Base-by-base conservation (phyloP, 2,888 invertebrate species). In the Noctua pronuba region DNA sequence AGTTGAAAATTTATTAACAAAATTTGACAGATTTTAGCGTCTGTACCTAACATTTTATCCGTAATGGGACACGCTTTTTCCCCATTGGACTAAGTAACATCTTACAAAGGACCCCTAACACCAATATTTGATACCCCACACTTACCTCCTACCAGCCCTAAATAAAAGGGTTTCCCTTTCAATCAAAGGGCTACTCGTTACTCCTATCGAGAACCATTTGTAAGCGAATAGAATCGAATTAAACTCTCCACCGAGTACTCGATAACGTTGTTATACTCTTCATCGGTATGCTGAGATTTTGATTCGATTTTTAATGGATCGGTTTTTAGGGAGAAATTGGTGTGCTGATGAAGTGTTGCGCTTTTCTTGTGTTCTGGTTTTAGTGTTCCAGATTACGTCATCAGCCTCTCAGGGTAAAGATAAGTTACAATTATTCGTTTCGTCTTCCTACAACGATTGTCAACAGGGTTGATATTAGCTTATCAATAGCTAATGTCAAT, bases 221-320 rank as follows among this genome's bases (percentile, higher is more conserved):
- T 84, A 77, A 88, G 79, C 83, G 85, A 82, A 82, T 80, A 82
- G 85, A 89, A 91, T 90, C 89, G 86, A 91, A 93, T 93, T 93
- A 93, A 89, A 84, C 83, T 90, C 93, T 92, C 84, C 75, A 81
- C 58, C 44, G 62, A 77, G 84, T 69, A 88, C 90, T 90, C 90
- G 90, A 92, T 93, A 91, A 90, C 86, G 87, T 88, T 83, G 89
- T 93, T 92, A 92, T 79, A 80, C 79, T 79, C 92, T 92, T 90
- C 88, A 90, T 91, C 77, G 83, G 84, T 60, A 78, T 72, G 58
- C 73, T 83, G 82, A 82, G 85, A 78, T 90, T 90, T 87, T 86
- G 73, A 83, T 84, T 49, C 41, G 60, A 65, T 60, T 60, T 75
- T 24, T 28, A 60, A 77, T 82, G 28, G 67, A 62, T 21, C 73